Percentiles rank a stretch among this genome's conserved stretches.
Conservation (phyloP, 1,140 invertebrate species). For the Leptonema lineaticorne region DNA sequence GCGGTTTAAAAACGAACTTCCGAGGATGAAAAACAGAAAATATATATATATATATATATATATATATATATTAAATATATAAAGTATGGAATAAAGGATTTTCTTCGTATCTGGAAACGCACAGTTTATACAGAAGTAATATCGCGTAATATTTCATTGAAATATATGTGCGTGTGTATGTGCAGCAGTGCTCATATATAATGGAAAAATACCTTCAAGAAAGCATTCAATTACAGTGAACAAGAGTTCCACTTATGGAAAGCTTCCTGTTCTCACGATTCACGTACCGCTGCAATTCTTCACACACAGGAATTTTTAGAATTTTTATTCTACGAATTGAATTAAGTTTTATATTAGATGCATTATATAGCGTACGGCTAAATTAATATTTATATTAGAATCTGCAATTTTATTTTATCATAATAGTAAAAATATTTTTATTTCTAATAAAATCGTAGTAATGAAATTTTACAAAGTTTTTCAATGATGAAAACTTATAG, state of each 20-base stretch:
- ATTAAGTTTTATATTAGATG: no score
- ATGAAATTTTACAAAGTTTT: no score
- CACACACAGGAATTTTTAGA: not conserved
- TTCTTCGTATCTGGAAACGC: not conserved
- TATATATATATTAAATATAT: no score
- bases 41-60: no score
- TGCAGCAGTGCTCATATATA: not conserved
- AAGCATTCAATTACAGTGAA: slow-evolving; percentile 2
- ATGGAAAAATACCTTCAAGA: not conserved
- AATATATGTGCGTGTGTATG: not conserved
- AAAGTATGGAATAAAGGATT: no score
- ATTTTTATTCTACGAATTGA: slow-evolving; percentile 3
- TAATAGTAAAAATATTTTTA: no score
- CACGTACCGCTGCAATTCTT: slow-evolving; percentile 6
- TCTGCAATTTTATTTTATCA: no score
- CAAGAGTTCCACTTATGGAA: not conserved
- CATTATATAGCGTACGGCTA: no score
- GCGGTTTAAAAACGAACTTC: not conserved
- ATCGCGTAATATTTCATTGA: not conserved
- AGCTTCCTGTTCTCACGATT: not conserved
- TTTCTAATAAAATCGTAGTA: no score
- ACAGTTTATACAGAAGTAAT: not conserved
- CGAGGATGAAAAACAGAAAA: no score
- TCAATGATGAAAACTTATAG: no score
- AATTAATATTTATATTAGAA: no score